Evolutionary conservation across 2,113 vertebrate species (phyloP).

Genomic region (Cryptomyrus ogoouensis): DNA sequence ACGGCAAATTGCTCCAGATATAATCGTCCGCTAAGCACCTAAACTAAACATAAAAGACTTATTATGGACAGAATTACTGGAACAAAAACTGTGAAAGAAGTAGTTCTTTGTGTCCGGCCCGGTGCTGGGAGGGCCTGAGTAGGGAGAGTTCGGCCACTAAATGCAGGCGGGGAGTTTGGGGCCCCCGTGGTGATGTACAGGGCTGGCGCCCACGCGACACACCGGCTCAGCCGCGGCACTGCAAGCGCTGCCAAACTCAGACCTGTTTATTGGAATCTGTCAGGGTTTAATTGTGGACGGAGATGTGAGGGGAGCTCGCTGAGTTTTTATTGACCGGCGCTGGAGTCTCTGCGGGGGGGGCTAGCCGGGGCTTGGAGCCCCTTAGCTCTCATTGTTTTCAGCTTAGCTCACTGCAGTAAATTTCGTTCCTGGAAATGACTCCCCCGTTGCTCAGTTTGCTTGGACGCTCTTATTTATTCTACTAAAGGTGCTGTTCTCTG

Average conservation of each 20-base stretch:
- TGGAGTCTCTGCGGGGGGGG: slow-evolving; percentile 19
- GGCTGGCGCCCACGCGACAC: neutral
- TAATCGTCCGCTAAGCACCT: neutral
- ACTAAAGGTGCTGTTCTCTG: neutral
- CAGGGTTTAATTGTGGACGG: slow-evolving; percentile 26
- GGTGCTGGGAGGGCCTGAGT: neutral
- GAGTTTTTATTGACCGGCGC: slow-evolving; percentile 24
- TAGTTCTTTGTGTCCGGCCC: neutral
- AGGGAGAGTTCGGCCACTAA: neutral
- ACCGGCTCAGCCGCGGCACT: neutral
- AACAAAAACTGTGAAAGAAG: neutral
- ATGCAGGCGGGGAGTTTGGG: neutral
- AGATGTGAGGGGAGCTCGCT: slow-evolving; percentile 28
- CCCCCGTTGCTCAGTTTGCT: neutral
- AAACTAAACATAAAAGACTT: neutral
- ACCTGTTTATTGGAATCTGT: slow-evolving; percentile 22
- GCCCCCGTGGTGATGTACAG: neutral
- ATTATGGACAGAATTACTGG: neutral
- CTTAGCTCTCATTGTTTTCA: neutral
- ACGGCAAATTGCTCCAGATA: neutral
- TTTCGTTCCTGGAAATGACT: slow-evolving; percentile 21
- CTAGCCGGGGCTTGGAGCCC: neutral
- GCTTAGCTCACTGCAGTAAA: slow-evolving; percentile 22
- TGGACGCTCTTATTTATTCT: neutral
- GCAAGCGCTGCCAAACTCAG: neutral